Evolutionary conservation across 92 coral and sea anemone species (phyloP), one percentile per base, ranked within the genome.

Genomic region (Bergia sp.): DNA sequence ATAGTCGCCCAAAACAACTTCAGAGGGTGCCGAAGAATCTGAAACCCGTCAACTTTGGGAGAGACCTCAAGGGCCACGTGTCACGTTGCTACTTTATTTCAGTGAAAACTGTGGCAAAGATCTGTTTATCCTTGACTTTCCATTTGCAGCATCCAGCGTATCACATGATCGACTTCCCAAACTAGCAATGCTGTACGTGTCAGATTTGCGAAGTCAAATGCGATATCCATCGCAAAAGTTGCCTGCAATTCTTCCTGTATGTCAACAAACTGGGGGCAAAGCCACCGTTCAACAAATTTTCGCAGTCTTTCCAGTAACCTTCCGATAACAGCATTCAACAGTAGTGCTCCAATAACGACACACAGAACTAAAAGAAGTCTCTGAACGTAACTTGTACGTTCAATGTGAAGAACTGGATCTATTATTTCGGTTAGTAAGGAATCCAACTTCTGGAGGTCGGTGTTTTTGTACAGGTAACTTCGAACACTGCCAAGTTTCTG

Each of bases 161-260:
- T 81, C 7, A 92, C 45, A 55, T 92, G 72, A 58, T 92, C 90
- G 4, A 90, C 86, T 81, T 86, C 86, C 94, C 94, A 92, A 18
- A 91, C 92, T 66, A 92, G 82, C 50, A 92, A 50, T 5, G 94
- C 94, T 41, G 94, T 92, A 67, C 80, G 86, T 16, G 94, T 92
- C 69, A 92, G 74, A 82, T 92, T 92, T 1, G 75, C 93, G 47
- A 92, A 86, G 53, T 90, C 94, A 82, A 92, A 90, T 11, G 94
- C 92, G 38, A 90, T 85, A 66, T 92, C 89, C 57, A 92, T 43
- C 13, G 88, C 94, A 92, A 92, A 89, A 20, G 41, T 81, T 8
- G 74, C 79, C 37, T 89, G 90, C 20, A 73, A 86, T 15, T 82
- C 86, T 7, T 83, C 91, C 39, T 82, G 88, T 65, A 15, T 40